These are phyloP conservation scores for Hippocampus mohnikei DNA, from an alignment of 2,113 vertebrate genomes.

Conservation along the genomic window DNA sequence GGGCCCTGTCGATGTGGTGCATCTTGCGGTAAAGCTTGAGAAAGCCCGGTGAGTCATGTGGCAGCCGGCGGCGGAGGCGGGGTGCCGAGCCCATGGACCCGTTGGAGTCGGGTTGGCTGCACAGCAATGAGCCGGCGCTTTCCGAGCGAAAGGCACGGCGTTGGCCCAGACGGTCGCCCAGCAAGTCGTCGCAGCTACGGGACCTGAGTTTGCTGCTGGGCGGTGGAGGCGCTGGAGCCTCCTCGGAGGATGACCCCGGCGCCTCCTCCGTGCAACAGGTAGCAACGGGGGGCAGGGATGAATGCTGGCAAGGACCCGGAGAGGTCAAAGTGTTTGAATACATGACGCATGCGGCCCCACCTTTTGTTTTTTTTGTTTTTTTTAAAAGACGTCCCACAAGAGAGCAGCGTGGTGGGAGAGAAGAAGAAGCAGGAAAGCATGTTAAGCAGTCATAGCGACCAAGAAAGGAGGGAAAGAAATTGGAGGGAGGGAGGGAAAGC, in stretches of 20 bases:
- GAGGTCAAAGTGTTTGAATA: constrained; percentile 83
- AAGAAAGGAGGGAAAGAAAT: constrained; percentile 28
- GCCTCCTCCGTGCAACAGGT: constrained; percentile 70
- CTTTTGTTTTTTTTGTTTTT: constrained; percentile 66
- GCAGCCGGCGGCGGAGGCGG: constrained; percentile 76
- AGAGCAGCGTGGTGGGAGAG: constrained; percentile 87
- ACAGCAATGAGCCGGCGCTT: constrained; percentile 83
- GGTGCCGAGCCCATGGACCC: constrained; percentile 68
- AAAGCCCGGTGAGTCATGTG: constrained; percentile 84
- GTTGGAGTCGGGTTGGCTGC: constrained; percentile 72
- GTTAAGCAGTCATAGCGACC: constrained; percentile 77
- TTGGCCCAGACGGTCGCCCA: constrained; percentile 70
- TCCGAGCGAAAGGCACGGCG: constrained; percentile 79
- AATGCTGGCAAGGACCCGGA: constrained; percentile 76
- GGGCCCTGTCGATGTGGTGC: constrained; percentile 90
- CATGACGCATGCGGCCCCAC: constrained; percentile 88
- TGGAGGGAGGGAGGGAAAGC: constrained; percentile 1
- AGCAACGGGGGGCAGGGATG: constrained; percentile 77
- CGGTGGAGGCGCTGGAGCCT: constrained; percentile 56
- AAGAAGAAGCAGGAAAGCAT: constrained; percentile 83
- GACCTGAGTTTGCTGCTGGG: constrained; percentile 81
- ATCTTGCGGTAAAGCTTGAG: constrained; percentile 92
- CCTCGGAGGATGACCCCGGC: constrained; percentile 77
- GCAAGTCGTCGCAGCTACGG: constrained; percentile 84
- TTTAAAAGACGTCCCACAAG: constrained; percentile 64